These are phyloP conservation scores for Zygothrica quintamaculata DNA, from an alignment of 2,888 invertebrate genomes.

Conservation along the genomic window DNA sequence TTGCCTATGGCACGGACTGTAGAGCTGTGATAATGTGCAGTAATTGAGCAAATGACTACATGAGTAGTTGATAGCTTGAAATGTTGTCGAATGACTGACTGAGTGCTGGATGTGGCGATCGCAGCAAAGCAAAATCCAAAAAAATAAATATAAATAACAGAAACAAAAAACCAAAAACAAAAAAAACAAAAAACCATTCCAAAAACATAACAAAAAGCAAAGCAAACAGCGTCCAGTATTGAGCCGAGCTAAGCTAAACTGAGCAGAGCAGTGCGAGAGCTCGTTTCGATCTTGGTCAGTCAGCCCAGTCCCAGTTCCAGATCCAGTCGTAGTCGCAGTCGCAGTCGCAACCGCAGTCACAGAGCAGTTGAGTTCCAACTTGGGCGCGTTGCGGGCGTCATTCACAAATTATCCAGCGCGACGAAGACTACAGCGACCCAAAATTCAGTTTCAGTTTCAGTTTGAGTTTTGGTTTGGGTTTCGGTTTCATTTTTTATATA, in stretches of 20 bases:
- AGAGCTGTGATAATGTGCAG: conserved; percentile 37
- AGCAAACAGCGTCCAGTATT: conserved; percentile 11
- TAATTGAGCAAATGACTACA: conserved; percentile 43
- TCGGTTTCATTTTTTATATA: conserved; percentile 23
- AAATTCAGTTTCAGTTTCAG: conserved; percentile 31
- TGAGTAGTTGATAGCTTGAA: conserved; percentile 29
- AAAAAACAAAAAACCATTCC: conserved; percentile 32
- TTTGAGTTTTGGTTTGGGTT: conserved; percentile 23
- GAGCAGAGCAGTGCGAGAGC: conserved; percentile 20
- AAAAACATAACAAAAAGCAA: conserved; percentile 29
- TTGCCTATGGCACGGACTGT: conserved; percentile 8
- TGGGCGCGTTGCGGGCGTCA: conserved; percentile 70
- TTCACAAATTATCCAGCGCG: conserved; percentile 37
- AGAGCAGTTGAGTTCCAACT: conserved; percentile 65
- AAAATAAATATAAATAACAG: conserved; percentile 31
- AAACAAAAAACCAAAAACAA: too few relatives aligned
- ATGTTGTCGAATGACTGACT: conserved; percentile 48
- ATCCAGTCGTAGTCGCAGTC: conserved; percentile 33
- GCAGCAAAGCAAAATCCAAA: conserved; percentile 34
- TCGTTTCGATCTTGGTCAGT: conserved; percentile 44
- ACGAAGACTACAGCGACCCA: conserved; percentile 24
- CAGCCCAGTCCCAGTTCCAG: conserved; percentile 28
- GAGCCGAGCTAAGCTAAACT: conserved; percentile 8
- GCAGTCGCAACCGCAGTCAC: conserved; percentile 12
- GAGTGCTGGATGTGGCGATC: conserved; percentile 42